phyloP scores from a whole-genome alignment of 2,888 invertebrate species.

The Archips xylosteana region DNA sequence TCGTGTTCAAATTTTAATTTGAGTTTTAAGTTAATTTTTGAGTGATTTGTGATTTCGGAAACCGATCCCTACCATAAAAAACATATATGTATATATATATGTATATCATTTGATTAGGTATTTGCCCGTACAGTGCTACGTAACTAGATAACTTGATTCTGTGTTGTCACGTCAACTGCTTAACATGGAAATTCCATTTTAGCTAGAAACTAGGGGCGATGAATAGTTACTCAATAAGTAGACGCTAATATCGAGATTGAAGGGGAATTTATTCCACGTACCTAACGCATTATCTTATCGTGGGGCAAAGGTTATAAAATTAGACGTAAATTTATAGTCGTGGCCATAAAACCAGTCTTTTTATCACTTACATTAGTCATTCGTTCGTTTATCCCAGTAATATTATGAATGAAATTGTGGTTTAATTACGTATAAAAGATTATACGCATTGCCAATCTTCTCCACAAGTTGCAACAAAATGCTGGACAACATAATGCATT shows the following conservation, averaged over 20 bases:
- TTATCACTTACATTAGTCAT: conserved; percentile 18
- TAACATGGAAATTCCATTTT: conserved; percentile 20
- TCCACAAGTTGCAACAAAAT: too few relatives aligned
- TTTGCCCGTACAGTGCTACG: not conserved
- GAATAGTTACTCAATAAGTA: not conserved
- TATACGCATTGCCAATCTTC: too few relatives aligned
- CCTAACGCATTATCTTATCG: conserved; percentile 24
- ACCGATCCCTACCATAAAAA: too few relatives aligned
- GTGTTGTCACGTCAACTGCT: not conserved
- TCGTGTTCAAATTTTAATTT: too few relatives aligned
- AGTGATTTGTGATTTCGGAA: too few relatives aligned
- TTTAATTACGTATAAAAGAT: too few relatives aligned
- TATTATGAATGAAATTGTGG: not conserved
- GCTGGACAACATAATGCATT: too few relatives aligned
- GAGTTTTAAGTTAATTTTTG: too few relatives aligned
- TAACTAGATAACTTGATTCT: not conserved
- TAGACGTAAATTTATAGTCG: conserved; percentile 11
- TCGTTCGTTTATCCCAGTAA: conserved; percentile 4
- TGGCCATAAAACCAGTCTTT: conserved; percentile 20
- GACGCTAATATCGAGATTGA: conserved; percentile 13
- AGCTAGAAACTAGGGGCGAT: conserved; percentile 2
- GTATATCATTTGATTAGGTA: not conserved
- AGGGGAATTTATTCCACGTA: conserved; percentile 28
- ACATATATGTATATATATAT: too few relatives aligned
- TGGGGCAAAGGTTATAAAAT: conserved; percentile 24